These are phyloP conservation scores for Lithobius niger DNA, from an alignment of 1,140 invertebrate species.

Conservation along the genomic window DNA sequence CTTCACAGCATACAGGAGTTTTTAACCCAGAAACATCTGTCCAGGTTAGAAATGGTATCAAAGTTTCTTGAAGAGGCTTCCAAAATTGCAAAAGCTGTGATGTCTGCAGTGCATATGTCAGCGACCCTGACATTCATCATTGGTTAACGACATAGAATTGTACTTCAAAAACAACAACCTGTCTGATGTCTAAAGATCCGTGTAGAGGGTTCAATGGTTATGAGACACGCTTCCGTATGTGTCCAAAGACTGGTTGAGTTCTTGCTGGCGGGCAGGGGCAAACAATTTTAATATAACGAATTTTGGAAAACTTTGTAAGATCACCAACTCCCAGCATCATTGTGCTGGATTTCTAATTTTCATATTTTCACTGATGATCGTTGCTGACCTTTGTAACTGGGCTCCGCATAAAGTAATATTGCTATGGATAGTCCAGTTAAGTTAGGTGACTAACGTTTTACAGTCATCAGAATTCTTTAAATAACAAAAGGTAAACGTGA, in stretches of 20 bases:
- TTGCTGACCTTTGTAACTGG: slow-evolving; percentile 22
- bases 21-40: neutral
- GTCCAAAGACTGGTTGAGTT: neutral
- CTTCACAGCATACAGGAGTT: neutral
- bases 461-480: no score
- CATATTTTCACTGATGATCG: slow-evolving; percentile 16
- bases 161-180: neutral
- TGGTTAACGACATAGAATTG: neutral
- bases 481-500: no score
- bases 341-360: neutral
- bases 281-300: neutral
- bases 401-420: slow-evolving; percentile 28
- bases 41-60: neutral
- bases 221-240: neutral
- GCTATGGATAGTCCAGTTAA: neutral
- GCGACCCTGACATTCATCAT: neutral
- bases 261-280: no score
- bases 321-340: neutral
- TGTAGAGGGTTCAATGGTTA: neutral
- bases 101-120: neutral
- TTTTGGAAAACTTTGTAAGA: no score
- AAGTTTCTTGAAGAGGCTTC: neutral
- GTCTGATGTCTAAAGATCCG: neutral
- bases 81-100: neutral
- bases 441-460: neutral